Percentiles rank a stretch among this genome's conserved stretches.
phyloP scores from a whole-genome alignment of 2,888 invertebrate species.

The Quadroppia sp. region DNA sequence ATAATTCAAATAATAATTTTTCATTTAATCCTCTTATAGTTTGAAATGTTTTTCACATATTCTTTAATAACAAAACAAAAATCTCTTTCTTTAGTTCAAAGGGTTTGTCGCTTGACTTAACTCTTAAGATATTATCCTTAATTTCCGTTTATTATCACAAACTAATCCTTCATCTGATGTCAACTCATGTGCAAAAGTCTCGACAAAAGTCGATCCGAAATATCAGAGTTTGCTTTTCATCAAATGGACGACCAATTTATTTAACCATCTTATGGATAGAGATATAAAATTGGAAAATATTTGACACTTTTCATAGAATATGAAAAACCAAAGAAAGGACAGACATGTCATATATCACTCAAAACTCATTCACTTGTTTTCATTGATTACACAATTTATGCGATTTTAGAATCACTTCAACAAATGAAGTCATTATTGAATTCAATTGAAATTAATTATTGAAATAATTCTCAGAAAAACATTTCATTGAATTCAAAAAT shows the following conservation, averaged over 20 bases:
- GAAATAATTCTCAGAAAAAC: too few species aligned
- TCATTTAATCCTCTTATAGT: too few species aligned
- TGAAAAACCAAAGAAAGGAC: not conserved
- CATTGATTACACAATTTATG: too few species aligned
- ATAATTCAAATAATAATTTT: too few species aligned
- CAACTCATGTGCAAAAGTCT: not conserved
- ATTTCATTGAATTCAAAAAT: too few species aligned
- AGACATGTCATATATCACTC: not conserved
- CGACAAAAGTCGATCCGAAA: not conserved
- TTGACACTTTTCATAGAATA: not conserved
- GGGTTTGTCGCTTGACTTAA: too few species aligned
- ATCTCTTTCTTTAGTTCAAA: too few species aligned
- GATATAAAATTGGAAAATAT: constrained; percentile 5
- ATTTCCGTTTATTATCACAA: not conserved
- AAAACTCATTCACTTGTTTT: not conserved
- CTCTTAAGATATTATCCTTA: not conserved
- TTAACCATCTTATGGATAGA: not conserved
- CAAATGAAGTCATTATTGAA: too few species aligned
- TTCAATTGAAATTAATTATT: too few species aligned
- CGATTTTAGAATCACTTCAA: too few species aligned
- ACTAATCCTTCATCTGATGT: constrained; percentile 7
- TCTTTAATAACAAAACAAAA: too few species aligned
- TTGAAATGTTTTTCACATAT: too few species aligned
- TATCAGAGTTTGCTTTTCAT: not conserved
- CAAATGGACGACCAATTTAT: not conserved